These are phyloP conservation scores for Chiridota heheva DNA, from an alignment of 35 echinoderm and acorn worm genomes.

Conservation along the genomic window DNA sequence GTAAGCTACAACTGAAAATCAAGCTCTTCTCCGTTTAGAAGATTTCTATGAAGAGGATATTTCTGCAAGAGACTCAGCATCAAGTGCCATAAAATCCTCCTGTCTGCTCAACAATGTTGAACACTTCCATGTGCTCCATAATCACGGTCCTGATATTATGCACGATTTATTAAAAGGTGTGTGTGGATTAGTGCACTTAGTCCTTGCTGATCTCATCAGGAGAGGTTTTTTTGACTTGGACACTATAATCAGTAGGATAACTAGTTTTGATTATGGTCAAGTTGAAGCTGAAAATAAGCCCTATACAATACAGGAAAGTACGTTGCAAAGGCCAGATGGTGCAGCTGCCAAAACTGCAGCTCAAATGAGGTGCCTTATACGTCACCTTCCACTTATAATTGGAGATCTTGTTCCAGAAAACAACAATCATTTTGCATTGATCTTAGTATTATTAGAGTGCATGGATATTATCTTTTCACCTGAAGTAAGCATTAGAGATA, in stretches of 20 bases:
- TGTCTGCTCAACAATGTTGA: conserved; percentile 44
- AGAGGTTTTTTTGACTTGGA: not conserved
- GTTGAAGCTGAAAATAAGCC: conserved; percentile 40
- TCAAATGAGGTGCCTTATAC: conserved; percentile 46
- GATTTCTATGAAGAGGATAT: conserved; percentile 12
- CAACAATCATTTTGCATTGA: conserved; percentile 40
- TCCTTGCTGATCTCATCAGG: not conserved
- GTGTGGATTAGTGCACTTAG: not conserved
- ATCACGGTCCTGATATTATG: conserved; percentile 57
- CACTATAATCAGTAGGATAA: conserved; percentile 28
- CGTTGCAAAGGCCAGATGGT: conserved; percentile 23
- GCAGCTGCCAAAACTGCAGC: conserved; percentile 53
- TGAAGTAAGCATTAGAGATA: conserved; percentile 19
- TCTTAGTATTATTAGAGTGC: conserved; percentile 38
- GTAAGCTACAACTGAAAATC: not conserved
- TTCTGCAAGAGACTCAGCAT: conserved; percentile 30
- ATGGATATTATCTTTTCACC: conserved; percentile 54
- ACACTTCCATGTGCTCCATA: conserved; percentile 27
- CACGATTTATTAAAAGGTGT: conserved; percentile 52
- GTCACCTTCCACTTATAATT: conserved; percentile 36
- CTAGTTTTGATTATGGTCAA: conserved; percentile 57
- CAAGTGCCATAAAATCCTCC: conserved; percentile 28
- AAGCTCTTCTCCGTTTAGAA: not conserved
- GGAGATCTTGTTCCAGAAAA: conserved; percentile 44
- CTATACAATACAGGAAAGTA: not conserved